A percentile compares a stretch with the other conserved stretches of the same genome.
Conservation (phyloP, 2,888 invertebrate genomes). For the Athalia cordata region DNA sequence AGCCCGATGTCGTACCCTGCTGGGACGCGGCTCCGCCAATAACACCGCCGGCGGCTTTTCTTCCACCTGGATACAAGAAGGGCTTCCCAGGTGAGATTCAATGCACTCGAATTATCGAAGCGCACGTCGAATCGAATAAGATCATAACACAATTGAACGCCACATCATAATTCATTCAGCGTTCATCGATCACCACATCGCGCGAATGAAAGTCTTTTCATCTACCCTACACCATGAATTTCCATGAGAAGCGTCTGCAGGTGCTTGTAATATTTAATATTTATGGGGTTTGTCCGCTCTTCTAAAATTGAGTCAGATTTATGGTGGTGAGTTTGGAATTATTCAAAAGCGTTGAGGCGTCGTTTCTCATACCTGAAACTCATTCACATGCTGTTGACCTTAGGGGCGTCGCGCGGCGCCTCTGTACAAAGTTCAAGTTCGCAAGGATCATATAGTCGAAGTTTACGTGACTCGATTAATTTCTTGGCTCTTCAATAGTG, state of each 20-base stretch:
- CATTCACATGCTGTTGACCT: slow-evolving; percentile 55
- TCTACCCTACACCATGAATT: no score
- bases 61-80: slow-evolving; percentile 78
- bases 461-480: slow-evolving; percentile 41
- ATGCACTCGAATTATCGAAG: not conserved
- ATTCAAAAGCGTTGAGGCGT: slow-evolving; percentile 49
- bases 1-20: slow-evolving; percentile 76
- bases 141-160: not conserved
- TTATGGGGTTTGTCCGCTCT: not conserved
- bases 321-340: slow-evolving; percentile 51
- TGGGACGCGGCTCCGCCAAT: slow-evolving; percentile 80
- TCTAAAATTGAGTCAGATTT: slow-evolving; percentile 51
- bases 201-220: no score
- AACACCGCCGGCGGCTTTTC: slow-evolving; percentile 82
- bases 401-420: slow-evolving; percentile 49
- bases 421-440: slow-evolving; percentile 57
- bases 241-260: no score
- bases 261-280: not conserved
- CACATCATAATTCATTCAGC: slow-evolving; percentile 13
- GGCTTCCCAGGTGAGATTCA: slow-evolving; percentile 67
- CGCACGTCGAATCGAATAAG: not conserved
- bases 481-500: not conserved
- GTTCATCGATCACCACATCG: no score
- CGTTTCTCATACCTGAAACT: slow-evolving; percentile 45
- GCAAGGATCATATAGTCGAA: slow-evolving; percentile 34